These are phyloP conservation scores for Athetis lepigone DNA, from an alignment of 2,888 invertebrate genomes.

Conservation along the genomic window DNA sequence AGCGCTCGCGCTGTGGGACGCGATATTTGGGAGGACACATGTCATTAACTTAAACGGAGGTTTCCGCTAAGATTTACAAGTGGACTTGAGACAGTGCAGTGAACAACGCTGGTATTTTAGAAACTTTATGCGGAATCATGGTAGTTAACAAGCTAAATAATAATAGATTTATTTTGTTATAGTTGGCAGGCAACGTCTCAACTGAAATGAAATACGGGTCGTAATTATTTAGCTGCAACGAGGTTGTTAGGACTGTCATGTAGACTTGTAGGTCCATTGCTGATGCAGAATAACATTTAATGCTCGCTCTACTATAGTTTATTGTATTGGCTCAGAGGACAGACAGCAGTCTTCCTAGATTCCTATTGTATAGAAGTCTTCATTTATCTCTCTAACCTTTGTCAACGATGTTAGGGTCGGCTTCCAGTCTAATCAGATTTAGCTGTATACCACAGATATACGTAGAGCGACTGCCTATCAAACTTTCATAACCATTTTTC, in stretches of 20 bases:
- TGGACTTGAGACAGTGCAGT: constrained; percentile 6
- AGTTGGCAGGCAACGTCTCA: constrained; percentile 43
- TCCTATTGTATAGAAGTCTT: too few relatives aligned
- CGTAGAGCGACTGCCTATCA: too few relatives aligned
- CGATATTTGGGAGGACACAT: constrained; percentile 52
- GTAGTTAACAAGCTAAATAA: constrained; percentile 51
- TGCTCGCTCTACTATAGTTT: neutral
- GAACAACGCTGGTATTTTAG: constrained; percentile 15
- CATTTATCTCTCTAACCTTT: too few relatives aligned
- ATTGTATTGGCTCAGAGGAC: neutral
- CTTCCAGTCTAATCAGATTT: too few relatives aligned
- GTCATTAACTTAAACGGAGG: constrained; percentile 40
- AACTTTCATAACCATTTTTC: too few relatives aligned
- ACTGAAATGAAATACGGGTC: constrained; percentile 47
- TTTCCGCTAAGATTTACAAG: constrained; percentile 39
- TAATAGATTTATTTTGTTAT: constrained; percentile 51
- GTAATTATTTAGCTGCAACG: constrained; percentile 43
- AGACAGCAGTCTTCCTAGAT: neutral
- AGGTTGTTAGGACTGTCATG: constrained; percentile 29
- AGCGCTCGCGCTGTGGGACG: constrained; percentile 45
- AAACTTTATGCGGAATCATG: constrained; percentile 54
- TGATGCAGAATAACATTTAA: constrained; percentile 19
- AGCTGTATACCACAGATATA: too few relatives aligned
- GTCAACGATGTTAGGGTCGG: too few relatives aligned
- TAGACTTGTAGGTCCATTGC: constrained; percentile 25